Evolutionary conservation across 2,797 vertebrate genomes (phyloP).

Genomic region (Pantherophis vulpinus): DNA sequence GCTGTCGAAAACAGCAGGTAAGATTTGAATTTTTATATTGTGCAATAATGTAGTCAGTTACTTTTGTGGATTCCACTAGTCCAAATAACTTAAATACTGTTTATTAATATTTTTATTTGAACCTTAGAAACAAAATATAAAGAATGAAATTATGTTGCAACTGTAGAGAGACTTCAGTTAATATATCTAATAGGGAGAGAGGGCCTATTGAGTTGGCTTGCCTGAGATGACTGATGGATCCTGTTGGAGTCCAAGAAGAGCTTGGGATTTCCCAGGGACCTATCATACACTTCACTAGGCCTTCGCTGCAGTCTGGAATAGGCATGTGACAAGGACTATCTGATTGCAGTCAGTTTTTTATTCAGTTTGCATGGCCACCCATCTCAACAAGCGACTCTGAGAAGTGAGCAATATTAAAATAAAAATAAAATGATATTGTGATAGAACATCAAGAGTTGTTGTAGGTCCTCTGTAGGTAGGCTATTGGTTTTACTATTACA

Average conservation of each 20-base stretch:
- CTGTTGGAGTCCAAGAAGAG: not conserved
- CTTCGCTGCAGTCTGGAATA: not conserved
- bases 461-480: not conserved
- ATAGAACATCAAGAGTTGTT: not conserved
- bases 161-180: not conserved
- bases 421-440: not conserved
- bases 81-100: not conserved
- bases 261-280: not conserved
- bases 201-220: not conserved
- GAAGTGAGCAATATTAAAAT: not conserved
- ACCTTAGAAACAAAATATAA: not conserved
- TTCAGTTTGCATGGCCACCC: not conserved
- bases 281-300: not conserved
- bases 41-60: not conserved
- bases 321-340: not conserved
- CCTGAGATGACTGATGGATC: not conserved
- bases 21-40: conserved; percentile 46
- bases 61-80: not conserved
- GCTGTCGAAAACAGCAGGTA: conserved; percentile 98
- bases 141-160: not conserved
- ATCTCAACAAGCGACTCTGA: not conserved
- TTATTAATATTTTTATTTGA: not conserved
- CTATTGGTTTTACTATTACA: not conserved
- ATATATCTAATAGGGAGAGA: not conserved
- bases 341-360: not conserved